A percentile compares a stretch with the other conserved stretches of the same genome.
Conservation (phyloP, 2,888 invertebrate genomes). For the Drosophila testacea region DNA sequence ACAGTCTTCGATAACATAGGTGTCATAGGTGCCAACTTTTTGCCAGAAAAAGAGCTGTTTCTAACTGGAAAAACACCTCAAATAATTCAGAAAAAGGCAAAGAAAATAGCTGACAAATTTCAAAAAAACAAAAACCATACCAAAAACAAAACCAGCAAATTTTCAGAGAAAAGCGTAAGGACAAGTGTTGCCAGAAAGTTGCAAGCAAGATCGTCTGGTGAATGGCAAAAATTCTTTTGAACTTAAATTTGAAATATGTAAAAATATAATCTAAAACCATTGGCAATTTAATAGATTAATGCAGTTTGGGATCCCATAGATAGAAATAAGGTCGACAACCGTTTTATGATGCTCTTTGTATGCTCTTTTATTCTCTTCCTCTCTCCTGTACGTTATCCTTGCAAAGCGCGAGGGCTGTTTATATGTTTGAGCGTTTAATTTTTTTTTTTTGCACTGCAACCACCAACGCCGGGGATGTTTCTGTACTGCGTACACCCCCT, state of each 20-base stretch:
- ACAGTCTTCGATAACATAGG: slow-evolving; percentile 15
- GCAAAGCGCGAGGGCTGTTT: slow-evolving; percentile 51
- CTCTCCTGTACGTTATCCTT: slow-evolving; percentile 36
- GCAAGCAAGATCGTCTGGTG: slow-evolving; percentile 13
- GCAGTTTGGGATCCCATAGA: slow-evolving; percentile 12
- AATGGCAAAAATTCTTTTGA: slow-evolving; percentile 37
- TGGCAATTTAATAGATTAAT: not conserved
- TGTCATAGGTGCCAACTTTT: slow-evolving; percentile 18
- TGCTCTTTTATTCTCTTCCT: slow-evolving; percentile 12
- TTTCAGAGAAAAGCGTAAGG: no score
- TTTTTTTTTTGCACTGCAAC: slow-evolving; percentile 59
- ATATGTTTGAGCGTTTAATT: slow-evolving; percentile 1
- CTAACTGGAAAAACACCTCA: no score
- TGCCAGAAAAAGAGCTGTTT: slow-evolving; percentile 14
- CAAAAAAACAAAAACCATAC: no score
- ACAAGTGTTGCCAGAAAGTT: slow-evolving; percentile 54
- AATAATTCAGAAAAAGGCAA: no score
- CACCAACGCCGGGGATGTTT: slow-evolving; percentile 73
- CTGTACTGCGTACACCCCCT: slow-evolving; percentile 52
- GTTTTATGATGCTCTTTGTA: slow-evolving; percentile 63
- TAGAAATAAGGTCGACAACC: slow-evolving; percentile 70
- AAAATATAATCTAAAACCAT: not conserved
- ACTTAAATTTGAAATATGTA: not conserved
- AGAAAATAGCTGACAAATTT: no score
- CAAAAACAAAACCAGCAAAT: no score